phyloP scores from a whole-genome alignment of 2,888 invertebrate genomes.

The Biston betularia region DNA sequence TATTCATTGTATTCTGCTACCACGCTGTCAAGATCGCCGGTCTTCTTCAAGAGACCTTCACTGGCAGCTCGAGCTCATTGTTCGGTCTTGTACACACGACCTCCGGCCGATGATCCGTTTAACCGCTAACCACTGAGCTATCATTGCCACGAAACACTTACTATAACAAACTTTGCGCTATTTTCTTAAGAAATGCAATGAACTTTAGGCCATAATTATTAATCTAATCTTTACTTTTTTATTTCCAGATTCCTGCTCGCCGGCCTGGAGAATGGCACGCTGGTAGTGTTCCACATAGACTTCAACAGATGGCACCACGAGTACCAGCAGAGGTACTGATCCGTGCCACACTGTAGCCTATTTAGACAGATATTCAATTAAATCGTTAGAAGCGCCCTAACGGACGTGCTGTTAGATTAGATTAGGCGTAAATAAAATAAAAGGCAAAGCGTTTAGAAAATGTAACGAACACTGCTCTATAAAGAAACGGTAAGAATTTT shows the following conservation, averaged over 20 bases:
- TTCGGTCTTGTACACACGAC: no score
- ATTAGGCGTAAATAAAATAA: slow-evolving; percentile 22
- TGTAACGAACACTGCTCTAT: slow-evolving; percentile 25
- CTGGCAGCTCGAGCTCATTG: no score
- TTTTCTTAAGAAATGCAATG: no score
- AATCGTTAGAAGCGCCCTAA: slow-evolving; percentile 28
- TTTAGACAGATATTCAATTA: slow-evolving; percentile 51
- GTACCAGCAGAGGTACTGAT: slow-evolving; percentile 96
- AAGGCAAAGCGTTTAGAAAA: slow-evolving; percentile 27
- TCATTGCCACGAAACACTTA: no score
- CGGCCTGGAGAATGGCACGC: slow-evolving; percentile 98
- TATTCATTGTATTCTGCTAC: no score
- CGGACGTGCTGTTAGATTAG: slow-evolving; percentile 21
- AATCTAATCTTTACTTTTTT: not conserved
- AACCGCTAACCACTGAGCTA: no score
- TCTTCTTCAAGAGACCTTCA: no score
- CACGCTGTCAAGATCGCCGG: no score
- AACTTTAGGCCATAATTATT: no score
- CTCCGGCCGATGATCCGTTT: no score
- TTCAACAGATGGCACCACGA: slow-evolving; percentile 99
- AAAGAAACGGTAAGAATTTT: not conserved
- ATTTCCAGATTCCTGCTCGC: slow-evolving; percentile 96
- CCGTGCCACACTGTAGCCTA: slow-evolving; percentile 45
- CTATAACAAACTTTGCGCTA: no score
- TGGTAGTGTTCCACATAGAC: slow-evolving; percentile 99